phyloP scores from a whole-genome alignment of 2,888 invertebrate genomes.

The Saturnia japonica region DNA sequence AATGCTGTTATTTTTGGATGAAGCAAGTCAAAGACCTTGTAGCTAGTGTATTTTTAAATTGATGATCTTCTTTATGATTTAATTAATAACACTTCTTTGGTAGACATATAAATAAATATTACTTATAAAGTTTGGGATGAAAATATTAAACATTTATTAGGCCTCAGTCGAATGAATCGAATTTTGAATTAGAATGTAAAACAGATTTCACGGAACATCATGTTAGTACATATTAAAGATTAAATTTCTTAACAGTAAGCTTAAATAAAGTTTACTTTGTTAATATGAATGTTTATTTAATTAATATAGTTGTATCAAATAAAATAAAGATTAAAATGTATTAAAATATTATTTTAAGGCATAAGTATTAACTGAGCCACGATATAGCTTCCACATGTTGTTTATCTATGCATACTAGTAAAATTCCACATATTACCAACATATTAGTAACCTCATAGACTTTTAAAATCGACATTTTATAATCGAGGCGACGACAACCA shows the following conservation, averaged over 20 bases:
- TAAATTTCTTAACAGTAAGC: background rate
- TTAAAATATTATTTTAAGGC: background rate
- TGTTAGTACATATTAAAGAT: background rate
- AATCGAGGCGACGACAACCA: too few species aligned
- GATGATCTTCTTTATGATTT: background rate
- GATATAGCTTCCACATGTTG: background rate
- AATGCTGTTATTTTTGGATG: conserved; percentile 29
- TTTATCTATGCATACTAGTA: too few species aligned
- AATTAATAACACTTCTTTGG: background rate
- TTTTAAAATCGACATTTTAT: background rate
- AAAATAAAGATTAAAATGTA: background rate
- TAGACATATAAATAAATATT: background rate
- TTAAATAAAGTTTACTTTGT: background rate
- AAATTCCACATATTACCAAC: background rate
- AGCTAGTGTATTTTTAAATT: conserved; percentile 14
- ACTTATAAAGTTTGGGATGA: background rate
- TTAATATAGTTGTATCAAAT: background rate
- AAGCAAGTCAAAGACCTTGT: conserved; percentile 30
- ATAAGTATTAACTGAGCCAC: background rate
- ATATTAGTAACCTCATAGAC: background rate
- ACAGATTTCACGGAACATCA: background rate
- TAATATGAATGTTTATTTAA: background rate
- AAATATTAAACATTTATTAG: background rate
- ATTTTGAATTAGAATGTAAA: background rate
- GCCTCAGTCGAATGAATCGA: background rate